These are phyloP conservation scores for Enteromius mattozi DNA, from an alignment of 2,797 vertebrate genomes.

Conservation along the genomic window DNA sequence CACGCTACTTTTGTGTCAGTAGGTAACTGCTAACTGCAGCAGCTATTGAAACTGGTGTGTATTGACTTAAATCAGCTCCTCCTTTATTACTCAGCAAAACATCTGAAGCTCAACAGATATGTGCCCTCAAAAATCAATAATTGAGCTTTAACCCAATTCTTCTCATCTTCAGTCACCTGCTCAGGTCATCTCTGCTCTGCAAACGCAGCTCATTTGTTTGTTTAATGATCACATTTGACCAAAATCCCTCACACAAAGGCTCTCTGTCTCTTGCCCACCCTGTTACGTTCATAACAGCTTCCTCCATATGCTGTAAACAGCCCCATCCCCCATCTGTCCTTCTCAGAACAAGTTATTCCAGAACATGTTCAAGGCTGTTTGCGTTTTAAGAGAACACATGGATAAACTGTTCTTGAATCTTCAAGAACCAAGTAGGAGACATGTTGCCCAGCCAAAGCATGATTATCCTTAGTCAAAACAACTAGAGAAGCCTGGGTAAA, in stretches of 20 bases:
- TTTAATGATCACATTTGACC: constrained; percentile 10
- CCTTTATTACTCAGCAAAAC: constrained; percentile 45
- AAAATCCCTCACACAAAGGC: constrained; percentile 40
- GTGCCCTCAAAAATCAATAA: constrained; percentile 42
- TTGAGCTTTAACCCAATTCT: constrained; percentile 24
- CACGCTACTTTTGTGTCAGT: background rate
- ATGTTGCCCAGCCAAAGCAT: background rate
- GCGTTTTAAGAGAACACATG: background rate
- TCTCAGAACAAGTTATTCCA: constrained; percentile 31
- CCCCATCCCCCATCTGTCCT: background rate
- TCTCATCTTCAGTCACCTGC: background rate
- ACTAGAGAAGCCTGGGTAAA: background rate
- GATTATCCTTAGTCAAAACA: constrained; percentile 40
- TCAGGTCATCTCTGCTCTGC: constrained; percentile 18
- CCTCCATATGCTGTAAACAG: constrained; percentile 28
- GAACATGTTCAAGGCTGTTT: constrained; percentile 34
- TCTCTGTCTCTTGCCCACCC: constrained; percentile 14
- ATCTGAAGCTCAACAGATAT: constrained; percentile 47
- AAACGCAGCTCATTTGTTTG: background rate
- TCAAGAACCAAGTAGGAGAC: background rate
- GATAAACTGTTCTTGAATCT: constrained; percentile 4
- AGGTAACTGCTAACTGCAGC: background rate
- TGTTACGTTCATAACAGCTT: constrained; percentile 6
- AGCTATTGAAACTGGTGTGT: background rate
- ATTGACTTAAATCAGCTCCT: constrained; percentile 43